phyloP scores from a whole-genome alignment of 2,797 vertebrate species.

The Falco columbarius region DNA sequence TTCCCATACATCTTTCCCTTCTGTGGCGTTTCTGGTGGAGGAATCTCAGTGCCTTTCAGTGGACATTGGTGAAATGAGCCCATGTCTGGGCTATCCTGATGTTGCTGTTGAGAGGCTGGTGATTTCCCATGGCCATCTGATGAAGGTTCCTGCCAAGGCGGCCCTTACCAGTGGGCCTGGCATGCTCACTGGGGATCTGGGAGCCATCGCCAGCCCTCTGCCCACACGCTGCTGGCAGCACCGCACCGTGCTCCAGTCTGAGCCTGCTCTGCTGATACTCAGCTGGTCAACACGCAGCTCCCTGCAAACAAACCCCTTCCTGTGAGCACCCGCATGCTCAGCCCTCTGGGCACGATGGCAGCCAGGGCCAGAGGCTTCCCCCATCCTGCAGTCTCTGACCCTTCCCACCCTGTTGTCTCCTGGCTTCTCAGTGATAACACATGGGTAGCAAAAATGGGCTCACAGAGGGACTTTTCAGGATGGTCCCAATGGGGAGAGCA shows the following conservation, averaged over 20 bases:
- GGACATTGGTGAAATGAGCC: rapidly evolving
- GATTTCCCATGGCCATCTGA: not conserved
- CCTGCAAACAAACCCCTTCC: not conserved
- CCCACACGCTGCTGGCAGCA: not conserved
- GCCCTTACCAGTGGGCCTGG: not conserved
- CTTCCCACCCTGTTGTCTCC: not conserved
- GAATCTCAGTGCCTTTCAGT: not conserved
- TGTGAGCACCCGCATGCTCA: rapidly evolving
- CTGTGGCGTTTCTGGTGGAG: not conserved
- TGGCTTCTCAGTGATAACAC: not conserved
- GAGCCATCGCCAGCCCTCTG: not conserved
- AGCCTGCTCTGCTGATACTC: not conserved
- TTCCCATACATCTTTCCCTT: not conserved
- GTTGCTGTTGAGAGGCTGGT: not conserved
- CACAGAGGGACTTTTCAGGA: not conserved
- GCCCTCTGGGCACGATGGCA: rapidly evolving
- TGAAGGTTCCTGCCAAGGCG: not conserved
- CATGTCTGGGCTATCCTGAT: not conserved
- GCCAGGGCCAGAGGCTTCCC: not conserved
- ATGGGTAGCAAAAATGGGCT: not conserved
- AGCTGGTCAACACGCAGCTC: not conserved
- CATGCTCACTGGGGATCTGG: rapidly evolving
- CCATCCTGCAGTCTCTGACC: not conserved
- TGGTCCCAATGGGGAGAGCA: not conserved
- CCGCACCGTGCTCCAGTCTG: rapidly evolving